Conservation (phyloP, 2,113 vertebrate genomes). For the Myotis brandtii region DNA sequence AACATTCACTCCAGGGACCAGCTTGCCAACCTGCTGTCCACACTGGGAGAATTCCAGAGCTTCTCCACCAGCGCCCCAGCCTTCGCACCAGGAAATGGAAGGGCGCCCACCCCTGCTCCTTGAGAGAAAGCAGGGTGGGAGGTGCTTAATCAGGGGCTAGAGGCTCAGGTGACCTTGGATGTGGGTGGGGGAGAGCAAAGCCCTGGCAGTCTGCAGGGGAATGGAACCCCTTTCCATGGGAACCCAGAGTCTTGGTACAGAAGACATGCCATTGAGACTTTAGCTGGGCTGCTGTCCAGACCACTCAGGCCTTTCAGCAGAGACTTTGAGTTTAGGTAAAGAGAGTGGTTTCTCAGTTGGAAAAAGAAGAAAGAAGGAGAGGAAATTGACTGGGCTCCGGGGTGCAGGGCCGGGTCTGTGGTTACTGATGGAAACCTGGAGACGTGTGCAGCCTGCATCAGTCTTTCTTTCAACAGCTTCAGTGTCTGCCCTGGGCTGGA, state of each 20-base stretch:
- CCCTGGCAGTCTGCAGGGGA: background rate
- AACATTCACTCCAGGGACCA: background rate
- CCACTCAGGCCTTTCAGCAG: conserved; percentile 46
- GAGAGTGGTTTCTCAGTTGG: conserved; percentile 71
- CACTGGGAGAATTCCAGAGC: background rate
- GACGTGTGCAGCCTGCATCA: conserved; percentile 51
- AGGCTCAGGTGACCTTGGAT: background rate
- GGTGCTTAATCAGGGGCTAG: background rate
- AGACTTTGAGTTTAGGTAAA: conserved; percentile 34
- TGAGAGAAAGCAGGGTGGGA: background rate
- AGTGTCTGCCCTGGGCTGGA: conserved; percentile 45
- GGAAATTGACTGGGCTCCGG: conserved; percentile 48
- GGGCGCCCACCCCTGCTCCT: background rate
- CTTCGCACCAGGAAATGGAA: background rate
- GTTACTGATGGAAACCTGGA: conserved; percentile 70
- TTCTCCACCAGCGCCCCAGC: background rate
- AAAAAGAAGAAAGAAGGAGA: conserved; percentile 70
- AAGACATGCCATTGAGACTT: conserved; percentile 31
- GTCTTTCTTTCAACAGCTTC: conserved; percentile 67
- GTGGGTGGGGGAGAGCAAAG: background rate
- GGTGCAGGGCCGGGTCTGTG: conserved; percentile 58
- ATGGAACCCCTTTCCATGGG: background rate
- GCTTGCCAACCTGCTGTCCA: background rate
- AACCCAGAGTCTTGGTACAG: background rate
- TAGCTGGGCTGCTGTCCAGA: conserved; percentile 51